Conservation (phyloP, 2,113 vertebrate species). For the Hippotragus niger region DNA sequence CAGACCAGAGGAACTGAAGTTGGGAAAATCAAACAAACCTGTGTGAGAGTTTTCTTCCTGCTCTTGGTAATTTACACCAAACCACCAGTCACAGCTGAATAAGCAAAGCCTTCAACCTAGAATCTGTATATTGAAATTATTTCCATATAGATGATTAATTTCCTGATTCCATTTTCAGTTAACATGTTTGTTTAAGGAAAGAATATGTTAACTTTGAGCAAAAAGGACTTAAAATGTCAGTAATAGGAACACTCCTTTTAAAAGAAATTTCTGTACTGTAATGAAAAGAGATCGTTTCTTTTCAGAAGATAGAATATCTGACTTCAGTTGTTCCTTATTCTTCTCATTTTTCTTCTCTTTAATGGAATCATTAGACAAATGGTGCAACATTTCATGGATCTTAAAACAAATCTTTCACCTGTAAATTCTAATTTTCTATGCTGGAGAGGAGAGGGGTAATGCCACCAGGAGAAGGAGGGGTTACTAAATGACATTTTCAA, state of each 20-base stretch:
- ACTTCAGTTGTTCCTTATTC: neutral
- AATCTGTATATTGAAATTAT: neutral
- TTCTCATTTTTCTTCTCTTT: neutral
- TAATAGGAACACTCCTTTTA: neutral
- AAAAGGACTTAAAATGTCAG: neutral
- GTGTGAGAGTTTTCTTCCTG: neutral
- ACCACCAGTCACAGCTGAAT: neutral
- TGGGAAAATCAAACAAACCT: neutral
- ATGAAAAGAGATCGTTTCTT: neutral
- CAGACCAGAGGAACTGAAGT: neutral
- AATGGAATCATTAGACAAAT: neutral
- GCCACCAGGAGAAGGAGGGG: neutral
- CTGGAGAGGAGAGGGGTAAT: neutral
- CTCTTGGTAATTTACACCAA: neutral
- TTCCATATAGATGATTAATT: neutral
- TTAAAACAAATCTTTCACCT: neutral
- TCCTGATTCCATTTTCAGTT: neutral
- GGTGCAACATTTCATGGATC: neutral
- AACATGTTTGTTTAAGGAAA: neutral
- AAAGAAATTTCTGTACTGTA: neutral
- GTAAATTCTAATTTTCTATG: neutral
- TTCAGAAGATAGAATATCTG: neutral
- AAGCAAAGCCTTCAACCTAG: neutral
- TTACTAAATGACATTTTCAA: constrained; percentile 17
- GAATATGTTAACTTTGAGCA: neutral